Evolutionary conservation across 2,113 vertebrate species (phyloP).

Genomic region (Macaca nemestrina): DNA sequence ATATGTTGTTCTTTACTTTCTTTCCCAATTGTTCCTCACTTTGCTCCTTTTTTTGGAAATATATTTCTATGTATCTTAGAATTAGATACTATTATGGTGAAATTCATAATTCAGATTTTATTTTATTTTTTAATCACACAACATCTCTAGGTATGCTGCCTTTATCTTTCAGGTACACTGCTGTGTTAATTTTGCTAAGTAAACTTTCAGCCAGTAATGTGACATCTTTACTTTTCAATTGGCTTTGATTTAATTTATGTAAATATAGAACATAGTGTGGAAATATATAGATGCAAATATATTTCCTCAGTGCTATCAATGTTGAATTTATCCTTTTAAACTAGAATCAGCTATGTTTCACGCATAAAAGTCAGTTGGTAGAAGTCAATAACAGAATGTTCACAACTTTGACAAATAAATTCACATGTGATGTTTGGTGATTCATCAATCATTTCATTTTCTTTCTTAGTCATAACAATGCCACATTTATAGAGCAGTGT

Average conservation of each 20-base stretch:
- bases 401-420: not conserved
- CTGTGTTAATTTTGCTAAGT: slow-evolving; percentile 65
- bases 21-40: not conserved
- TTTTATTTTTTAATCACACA: not conserved
- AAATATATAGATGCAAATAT: not conserved
- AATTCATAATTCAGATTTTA: not conserved
- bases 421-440: not conserved
- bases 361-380: not conserved
- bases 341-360: not conserved
- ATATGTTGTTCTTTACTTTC: not conserved
- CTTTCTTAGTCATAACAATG: not conserved
- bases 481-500: not conserved
- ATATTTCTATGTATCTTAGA: not conserved
- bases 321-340: not conserved
- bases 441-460: not conserved
- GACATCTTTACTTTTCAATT: slow-evolving; percentile 73
- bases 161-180: slow-evolving; percentile 65
- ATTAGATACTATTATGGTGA: not conserved
- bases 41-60: not conserved
- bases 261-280: not conserved
- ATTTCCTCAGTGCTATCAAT: not conserved
- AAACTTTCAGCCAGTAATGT: slow-evolving; percentile 62
- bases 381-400: not conserved
- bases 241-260: slow-evolving; percentile 60
- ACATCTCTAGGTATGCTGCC: not conserved